These are phyloP conservation scores for Oscheius sp. DNA, from an alignment of 2,888 invertebrate genomes.

Conservation along the genomic window DNA sequence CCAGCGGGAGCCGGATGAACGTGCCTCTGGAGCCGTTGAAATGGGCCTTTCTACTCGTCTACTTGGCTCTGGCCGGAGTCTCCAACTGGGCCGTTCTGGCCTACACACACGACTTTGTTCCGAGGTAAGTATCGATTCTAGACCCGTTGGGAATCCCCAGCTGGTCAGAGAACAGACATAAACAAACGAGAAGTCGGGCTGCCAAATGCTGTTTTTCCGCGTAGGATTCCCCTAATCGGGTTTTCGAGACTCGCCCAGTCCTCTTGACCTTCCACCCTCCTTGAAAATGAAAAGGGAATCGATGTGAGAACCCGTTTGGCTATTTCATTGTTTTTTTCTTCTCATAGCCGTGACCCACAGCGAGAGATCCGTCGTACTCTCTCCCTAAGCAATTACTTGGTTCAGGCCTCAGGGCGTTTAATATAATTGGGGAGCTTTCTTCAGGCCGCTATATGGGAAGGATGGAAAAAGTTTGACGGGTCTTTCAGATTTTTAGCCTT, in stretches of 20 bases:
- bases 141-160: neutral
- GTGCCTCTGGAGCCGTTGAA: constrained; percentile 48
- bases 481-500: neutral
- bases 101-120: constrained; percentile 71
- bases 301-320: constrained; percentile 7
- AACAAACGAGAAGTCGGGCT: too few relatives aligned
- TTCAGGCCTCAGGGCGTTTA: neutral
- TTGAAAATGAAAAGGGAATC: too few relatives aligned
- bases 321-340: neutral
- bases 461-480: neutral
- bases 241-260: too few relatives aligned
- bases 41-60: constrained; percentile 59
- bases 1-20: constrained; percentile 25
- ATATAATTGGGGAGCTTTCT: neutral
- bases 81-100: constrained; percentile 72
- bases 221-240: too few relatives aligned
- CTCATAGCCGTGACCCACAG: too few relatives aligned
- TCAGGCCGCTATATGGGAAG: neutral
- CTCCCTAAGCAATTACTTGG: too few relatives aligned
- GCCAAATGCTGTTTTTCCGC: too few relatives aligned
- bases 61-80: constrained; percentile 62
- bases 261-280: too few relatives aligned
- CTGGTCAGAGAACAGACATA: neutral
- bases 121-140: constrained; percentile 54
- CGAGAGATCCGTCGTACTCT: too few relatives aligned